A percentile compares a stretch with the other conserved stretches of the same genome.
Evolutionary conservation across 1,140 invertebrate species (phyloP).

Genomic region (Zophobas atratus): DNA sequence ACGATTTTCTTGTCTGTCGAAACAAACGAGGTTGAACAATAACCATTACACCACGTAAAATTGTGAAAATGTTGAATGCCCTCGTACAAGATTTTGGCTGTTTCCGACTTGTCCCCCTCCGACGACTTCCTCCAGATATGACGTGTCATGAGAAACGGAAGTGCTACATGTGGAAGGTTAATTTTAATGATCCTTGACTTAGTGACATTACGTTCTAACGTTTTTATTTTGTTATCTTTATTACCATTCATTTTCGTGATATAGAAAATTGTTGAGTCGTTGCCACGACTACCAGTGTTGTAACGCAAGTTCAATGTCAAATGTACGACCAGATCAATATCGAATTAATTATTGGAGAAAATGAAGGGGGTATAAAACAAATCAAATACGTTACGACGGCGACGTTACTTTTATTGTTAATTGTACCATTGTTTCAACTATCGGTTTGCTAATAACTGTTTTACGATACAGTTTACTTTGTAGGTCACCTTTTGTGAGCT

Average conservation of each 20-base stretch:
- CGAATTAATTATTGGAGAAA: conserved; percentile 27
- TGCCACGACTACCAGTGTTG: conserved; percentile 35
- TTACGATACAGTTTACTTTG: conserved; percentile 8
- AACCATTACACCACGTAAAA: neutral
- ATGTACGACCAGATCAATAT: conserved; percentile 30
- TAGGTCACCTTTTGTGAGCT: conserved; percentile 26
- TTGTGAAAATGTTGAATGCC: neutral
- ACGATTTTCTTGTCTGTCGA: conserved; percentile 10
- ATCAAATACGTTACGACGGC: conserved; percentile 9
- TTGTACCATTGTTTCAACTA: conserved; percentile 10
- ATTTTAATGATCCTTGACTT: conserved; percentile 36
- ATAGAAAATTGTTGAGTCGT: conserved; percentile 25
- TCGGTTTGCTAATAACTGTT: conserved; percentile 16
- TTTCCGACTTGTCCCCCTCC: neutral
- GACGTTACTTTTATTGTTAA: neutral
- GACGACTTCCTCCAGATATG: neutral
- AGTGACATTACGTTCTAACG: conserved; percentile 14
- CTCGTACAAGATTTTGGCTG: neutral
- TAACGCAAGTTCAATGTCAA: conserved; percentile 46
- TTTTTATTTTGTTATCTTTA: conserved; percentile 40
- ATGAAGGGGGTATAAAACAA: neutral
- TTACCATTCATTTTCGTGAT: conserved; percentile 17
- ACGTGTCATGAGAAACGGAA: conserved; percentile 4
- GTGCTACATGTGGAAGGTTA: neutral
- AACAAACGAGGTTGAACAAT: conserved; percentile 16